Evolutionary conservation across 37 sponge, comb jelly and placozoan species (phyloP), one percentile per base, ranked within the genome.

Genomic region (Halichondria panicea): DNA sequence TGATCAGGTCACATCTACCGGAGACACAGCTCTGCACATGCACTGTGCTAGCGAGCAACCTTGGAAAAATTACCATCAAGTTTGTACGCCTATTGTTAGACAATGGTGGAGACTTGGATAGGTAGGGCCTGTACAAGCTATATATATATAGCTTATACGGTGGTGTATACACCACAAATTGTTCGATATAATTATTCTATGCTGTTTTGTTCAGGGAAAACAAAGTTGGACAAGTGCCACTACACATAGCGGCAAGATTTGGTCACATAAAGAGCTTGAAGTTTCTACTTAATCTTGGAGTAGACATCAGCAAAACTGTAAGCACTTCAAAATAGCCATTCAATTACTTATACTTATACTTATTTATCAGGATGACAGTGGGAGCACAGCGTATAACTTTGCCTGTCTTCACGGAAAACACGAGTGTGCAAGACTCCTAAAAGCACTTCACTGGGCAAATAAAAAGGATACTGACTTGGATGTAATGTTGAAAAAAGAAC

Each of bases 381-480:
- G 82, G 15, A 40, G 34, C 32, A 83, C 75, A 22, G 68, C 92
- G 22, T 70, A 75, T 39, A 72, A 83, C 40, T 44, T 83, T 44
- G 87, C 92, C 18, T 43, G 53, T 38, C 43, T 87, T 4, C 48
- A 75, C 54, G 79, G 80, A 35, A 83, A 83, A 21, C 63, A 82
- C 35, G 84, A 91, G 78, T 87, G 88, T 74, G 66, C 84, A 19
- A 68, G 92, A 0, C 68, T 91, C 11, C 71, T 91, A 32, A 55
- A 48, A 22, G 79, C 92, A 0, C 71, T 91, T 25, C 84, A 87
- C 76, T 91, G 92, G 92, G 87, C 80, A 8, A 27, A 53, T 33
- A 40, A 65, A 43, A 91, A 91, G 31, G 92, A 91, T 36, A 13
- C 0, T 11, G 12, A 18, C 15, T 25, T 19, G 12, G 75, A 61